A percentile compares a stretch with the other conserved stretches of the same genome.
Conservation (phyloP, 2,888 invertebrate genomes). For the Leucania comma region DNA sequence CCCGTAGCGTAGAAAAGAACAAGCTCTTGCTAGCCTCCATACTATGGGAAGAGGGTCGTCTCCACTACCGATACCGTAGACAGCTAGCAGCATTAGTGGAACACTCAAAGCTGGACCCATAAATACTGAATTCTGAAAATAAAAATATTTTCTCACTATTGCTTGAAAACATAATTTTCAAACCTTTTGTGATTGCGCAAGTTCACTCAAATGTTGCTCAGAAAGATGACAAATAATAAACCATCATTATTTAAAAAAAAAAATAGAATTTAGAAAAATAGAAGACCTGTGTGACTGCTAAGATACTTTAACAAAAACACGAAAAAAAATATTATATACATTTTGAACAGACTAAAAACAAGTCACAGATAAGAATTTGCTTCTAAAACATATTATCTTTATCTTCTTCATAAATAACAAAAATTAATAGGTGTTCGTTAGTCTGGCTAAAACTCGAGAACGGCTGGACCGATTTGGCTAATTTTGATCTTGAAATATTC, state of each 20-base stretch:
- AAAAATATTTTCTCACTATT: neutral
- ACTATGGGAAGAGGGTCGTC: constrained; percentile 93
- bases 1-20: constrained; percentile 95
- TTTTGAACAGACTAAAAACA: no score
- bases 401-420: no score
- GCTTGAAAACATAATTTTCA: neutral
- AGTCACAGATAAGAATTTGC: no score
- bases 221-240: neutral
- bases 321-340: no score
- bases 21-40: constrained; percentile 94
- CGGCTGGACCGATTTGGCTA: no score
- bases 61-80: constrained; percentile 96
- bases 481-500: no score
- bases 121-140: constrained; percentile 95
- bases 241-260: neutral
- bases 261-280: neutral
- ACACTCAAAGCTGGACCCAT: constrained; percentile 96
- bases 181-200: neutral
- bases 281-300: neutral
- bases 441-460: no score
- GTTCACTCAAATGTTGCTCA: neutral
- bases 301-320: no score
- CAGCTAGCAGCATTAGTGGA: constrained; percentile 96
- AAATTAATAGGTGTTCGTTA: no score
- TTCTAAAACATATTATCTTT: no score